phyloP scores from a whole-genome alignment of 2,888 invertebrate species.

The Bellardia bayeri region DNA sequence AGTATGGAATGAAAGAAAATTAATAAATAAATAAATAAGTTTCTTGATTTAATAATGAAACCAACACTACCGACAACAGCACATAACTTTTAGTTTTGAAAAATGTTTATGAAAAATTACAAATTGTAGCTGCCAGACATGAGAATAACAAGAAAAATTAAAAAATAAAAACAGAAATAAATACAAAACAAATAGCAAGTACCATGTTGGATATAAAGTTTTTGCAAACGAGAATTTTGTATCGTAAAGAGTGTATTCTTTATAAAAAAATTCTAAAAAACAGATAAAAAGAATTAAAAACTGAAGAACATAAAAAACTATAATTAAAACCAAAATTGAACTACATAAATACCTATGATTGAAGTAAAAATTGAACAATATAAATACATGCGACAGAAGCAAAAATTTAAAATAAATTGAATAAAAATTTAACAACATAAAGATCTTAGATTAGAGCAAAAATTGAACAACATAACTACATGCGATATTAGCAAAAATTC shows the following conservation, averaged over 20 bases:
- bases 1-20: not conserved
- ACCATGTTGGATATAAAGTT: not conserved
- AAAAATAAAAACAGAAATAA: conserved; percentile 45
- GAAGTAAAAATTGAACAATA: no score
- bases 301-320: no score
- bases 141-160: conserved; percentile 38
- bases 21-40: not conserved
- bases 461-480: no score
- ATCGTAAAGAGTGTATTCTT: conserved; percentile 21
- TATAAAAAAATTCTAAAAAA: no score
- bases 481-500: no score
- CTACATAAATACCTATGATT: no score
- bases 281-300: no score
- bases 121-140: conserved; percentile 74
- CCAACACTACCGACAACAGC: conserved; percentile 38
- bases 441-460: no score
- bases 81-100: conserved; percentile 46
- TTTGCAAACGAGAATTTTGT: not conserved
- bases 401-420: no score
- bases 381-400: no score
- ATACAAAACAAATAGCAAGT: conserved; percentile 10
- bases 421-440: no score
- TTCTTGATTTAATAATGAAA: conserved; percentile 65
- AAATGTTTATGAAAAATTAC: conserved; percentile 65
- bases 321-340: no score